Conservation (phyloP, 2,113 vertebrate genomes). For the Pogonocichla stellata region DNA sequence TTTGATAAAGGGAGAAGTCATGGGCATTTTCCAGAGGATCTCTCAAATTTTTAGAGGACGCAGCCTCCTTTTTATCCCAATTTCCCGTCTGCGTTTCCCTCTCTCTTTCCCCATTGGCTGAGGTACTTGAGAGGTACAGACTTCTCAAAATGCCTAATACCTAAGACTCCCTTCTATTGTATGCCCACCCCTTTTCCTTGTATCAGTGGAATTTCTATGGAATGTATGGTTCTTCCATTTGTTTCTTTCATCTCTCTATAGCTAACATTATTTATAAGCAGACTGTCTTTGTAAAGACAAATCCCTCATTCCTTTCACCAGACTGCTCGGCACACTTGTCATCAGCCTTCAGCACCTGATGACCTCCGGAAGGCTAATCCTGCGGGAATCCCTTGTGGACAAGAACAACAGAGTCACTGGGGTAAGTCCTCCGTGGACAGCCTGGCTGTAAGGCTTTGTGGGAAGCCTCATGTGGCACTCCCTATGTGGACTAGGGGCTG, state of each 20-base stretch:
- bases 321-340: conserved; percentile 84
- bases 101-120: background rate
- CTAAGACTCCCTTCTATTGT: background rate
- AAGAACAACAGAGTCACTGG: conserved; percentile 79
- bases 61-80: background rate
- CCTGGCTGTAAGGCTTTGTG: background rate
- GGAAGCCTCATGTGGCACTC: background rate
- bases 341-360: conserved; percentile 90
- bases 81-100: accelerated
- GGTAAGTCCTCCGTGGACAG: conserved; percentile 52
- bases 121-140: background rate
- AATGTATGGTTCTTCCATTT: background rate
- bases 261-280: background rate
- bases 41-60: background rate
- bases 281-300: background rate
- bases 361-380: conserved; percentile 76
- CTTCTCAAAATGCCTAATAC: background rate
- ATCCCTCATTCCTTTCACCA: conserved; percentile 22
- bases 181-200: background rate
- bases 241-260: background rate
- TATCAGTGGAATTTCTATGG: background rate
- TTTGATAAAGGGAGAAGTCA: background rate
- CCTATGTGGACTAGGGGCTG: background rate
- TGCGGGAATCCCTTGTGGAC: conserved; percentile 84
- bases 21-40: background rate